Conservation (phyloP, 2,888 invertebrate species). For the Pediacus dermestoides region DNA sequence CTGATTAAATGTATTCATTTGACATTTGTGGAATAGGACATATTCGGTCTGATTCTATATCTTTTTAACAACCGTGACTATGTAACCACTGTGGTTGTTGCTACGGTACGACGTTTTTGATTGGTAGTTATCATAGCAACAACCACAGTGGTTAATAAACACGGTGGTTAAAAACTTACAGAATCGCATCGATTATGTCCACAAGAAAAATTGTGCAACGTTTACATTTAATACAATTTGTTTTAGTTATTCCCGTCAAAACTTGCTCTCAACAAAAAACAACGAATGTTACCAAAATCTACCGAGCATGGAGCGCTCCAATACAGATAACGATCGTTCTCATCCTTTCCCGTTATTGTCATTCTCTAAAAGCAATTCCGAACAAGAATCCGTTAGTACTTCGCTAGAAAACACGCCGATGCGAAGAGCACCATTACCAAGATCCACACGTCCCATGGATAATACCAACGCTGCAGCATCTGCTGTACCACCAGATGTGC, state of each 20-base stretch:
- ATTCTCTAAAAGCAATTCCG: conserved; percentile 37
- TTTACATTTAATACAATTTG: too few species aligned
- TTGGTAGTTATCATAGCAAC: too few species aligned
- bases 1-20: too few species aligned
- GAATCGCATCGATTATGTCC: too few species aligned
- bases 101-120: too few species aligned
- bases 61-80: too few species aligned
- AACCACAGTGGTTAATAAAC: too few species aligned
- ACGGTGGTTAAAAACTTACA: too few species aligned
- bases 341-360: conserved; percentile 33
- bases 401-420: conserved; percentile 40
- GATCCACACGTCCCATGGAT: background rate
- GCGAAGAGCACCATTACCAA: conserved; percentile 19
- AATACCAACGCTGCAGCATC: conserved; percentile 7
- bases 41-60: too few species aligned
- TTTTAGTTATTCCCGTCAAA: conserved; percentile 81
- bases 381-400: conserved; percentile 37
- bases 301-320: conserved; percentile 55
- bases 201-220: too few species aligned
- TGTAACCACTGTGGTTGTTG: too few species aligned
- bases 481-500: conserved; percentile 54
- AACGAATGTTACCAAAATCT: conserved; percentile 60
- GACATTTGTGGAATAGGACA: too few species aligned
- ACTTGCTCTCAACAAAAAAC: conserved; percentile 76
- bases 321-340: conserved; percentile 49